Conservation (phyloP, 2,888 invertebrate genomes). For the Conchocele bisecta region DNA sequence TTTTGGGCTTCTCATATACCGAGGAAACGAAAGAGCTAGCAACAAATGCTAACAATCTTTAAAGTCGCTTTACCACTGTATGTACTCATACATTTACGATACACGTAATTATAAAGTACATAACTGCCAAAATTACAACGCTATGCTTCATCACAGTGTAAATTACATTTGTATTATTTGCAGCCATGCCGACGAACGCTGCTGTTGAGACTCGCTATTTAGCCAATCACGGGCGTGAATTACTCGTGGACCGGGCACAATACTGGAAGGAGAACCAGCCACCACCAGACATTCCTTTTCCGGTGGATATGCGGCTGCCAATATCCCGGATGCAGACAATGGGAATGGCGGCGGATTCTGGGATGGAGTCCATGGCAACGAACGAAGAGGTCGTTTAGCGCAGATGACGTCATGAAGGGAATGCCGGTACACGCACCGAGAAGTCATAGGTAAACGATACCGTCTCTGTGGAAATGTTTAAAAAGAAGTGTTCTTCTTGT, state of each 20-base stretch:
- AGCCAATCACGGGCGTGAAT: conserved; percentile 60
- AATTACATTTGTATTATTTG: too few species aligned
- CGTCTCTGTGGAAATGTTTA: too few species aligned
- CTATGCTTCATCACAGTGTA: too few species aligned
- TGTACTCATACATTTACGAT: too few species aligned
- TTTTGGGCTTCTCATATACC: too few species aligned
- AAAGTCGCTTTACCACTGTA: too few species aligned
- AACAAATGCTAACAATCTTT: too few species aligned
- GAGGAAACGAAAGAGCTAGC: too few species aligned
- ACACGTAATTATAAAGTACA: too few species aligned
- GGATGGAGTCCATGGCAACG: conserved; percentile 53
- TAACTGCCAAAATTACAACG: too few species aligned
- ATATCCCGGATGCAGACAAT: conserved; percentile 55
- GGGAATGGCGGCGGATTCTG: conserved; percentile 54
- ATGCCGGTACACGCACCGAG: neutral
- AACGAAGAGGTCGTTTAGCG: conserved; percentile 39
- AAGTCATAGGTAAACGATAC: too few species aligned
- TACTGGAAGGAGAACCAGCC: conserved; percentile 54
- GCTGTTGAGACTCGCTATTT: conserved; percentile 47
- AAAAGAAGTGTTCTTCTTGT: too few species aligned
- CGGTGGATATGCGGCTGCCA: conserved; percentile 43
- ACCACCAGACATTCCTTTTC: conserved; percentile 21
- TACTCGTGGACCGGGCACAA: conserved; percentile 56
- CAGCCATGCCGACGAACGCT: conserved; percentile 53
- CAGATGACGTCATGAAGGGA: conserved; percentile 23